Evolutionary conservation across 2,888 invertebrate genomes (phyloP).

Genomic region (Nomada fucata): DNA sequence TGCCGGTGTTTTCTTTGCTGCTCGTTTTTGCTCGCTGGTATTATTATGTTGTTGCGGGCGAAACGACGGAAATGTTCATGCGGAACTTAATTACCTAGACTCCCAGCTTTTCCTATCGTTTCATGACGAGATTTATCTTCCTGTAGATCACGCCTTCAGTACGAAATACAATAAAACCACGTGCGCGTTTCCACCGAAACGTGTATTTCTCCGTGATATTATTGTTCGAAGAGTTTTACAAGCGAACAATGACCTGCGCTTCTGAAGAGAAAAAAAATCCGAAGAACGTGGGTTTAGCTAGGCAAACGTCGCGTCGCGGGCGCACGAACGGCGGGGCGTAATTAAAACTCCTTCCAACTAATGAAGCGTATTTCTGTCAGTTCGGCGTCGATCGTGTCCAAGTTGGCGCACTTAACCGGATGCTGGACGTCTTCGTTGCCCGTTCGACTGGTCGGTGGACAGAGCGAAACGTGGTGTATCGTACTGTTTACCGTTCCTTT

Average conservation of each 20-base stretch:
- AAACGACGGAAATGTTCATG: no score
- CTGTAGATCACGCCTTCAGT: no score
- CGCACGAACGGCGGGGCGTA: slow-evolving; percentile 16
- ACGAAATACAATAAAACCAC: no score
- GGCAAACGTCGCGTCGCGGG: slow-evolving; percentile 32
- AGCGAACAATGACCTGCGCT: slow-evolving; percentile 6
- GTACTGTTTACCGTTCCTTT: slow-evolving; percentile 66
- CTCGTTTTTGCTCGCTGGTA: no score
- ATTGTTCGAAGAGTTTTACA: slow-evolving; percentile 7
- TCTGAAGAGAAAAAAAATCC: background rate
- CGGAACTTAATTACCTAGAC: no score
- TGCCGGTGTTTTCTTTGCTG: no score
- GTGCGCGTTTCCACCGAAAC: no score
- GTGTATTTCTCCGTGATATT: background rate
- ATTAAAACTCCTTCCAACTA: slow-evolving; percentile 42
- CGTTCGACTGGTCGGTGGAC: background rate
- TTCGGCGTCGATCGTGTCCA: background rate
- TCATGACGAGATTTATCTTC: no score
- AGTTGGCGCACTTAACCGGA: slow-evolving; percentile 22
- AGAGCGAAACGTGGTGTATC: background rate
- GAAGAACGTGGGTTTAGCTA: slow-evolving; percentile 19
- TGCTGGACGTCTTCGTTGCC: slow-evolving; percentile 14
- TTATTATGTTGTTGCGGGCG: no score
- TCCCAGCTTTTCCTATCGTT: no score
- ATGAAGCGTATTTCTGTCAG: slow-evolving; percentile 28